Evolutionary conservation across 2,113 vertebrate genomes (phyloP).

Genomic region (Pangasianodon hypophthalmus): DNA sequence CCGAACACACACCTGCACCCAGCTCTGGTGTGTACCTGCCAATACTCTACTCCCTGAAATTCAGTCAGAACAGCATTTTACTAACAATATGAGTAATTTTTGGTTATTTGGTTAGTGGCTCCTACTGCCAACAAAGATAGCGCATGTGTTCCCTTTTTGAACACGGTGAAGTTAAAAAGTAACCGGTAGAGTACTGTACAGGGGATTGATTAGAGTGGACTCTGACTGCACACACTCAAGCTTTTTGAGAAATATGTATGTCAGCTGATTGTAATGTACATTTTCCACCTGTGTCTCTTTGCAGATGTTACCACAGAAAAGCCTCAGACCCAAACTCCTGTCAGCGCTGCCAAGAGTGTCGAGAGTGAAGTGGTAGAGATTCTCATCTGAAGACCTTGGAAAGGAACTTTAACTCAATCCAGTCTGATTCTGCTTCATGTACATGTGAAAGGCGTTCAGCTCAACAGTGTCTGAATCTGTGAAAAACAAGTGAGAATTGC

Average conservation of each 20-base stretch:
- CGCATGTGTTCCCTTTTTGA: conserved; percentile 24
- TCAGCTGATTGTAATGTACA: neutral
- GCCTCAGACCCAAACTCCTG: conserved; percentile 51
- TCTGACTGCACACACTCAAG: conserved; percentile 6
- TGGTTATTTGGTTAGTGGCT: neutral
- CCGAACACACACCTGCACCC: conserved; percentile 39
- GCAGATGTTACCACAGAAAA: conserved; percentile 53
- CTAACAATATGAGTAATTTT: neutral
- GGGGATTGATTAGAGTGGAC: conserved; percentile 4
- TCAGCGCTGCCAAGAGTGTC: conserved; percentile 52
- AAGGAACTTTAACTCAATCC: neutral
- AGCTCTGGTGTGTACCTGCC: conserved; percentile 61
- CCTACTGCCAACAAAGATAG: neutral
- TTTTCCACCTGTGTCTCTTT: conserved; percentile 34
- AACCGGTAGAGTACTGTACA: conserved; percentile 38
- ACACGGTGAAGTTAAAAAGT: conserved; percentile 44
- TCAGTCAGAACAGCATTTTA: neutral
- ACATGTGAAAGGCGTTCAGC: neutral
- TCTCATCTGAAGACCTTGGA: conserved; percentile 68
- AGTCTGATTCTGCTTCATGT: neutral
- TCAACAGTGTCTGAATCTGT: neutral
- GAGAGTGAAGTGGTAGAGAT: conserved; percentile 73
- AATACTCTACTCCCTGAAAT: neutral
- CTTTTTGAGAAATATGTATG: neutral
- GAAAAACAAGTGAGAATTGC: neutral